phyloP scores from a whole-genome alignment of 2,888 invertebrate genomes.

The Rotaria socialis region DNA sequence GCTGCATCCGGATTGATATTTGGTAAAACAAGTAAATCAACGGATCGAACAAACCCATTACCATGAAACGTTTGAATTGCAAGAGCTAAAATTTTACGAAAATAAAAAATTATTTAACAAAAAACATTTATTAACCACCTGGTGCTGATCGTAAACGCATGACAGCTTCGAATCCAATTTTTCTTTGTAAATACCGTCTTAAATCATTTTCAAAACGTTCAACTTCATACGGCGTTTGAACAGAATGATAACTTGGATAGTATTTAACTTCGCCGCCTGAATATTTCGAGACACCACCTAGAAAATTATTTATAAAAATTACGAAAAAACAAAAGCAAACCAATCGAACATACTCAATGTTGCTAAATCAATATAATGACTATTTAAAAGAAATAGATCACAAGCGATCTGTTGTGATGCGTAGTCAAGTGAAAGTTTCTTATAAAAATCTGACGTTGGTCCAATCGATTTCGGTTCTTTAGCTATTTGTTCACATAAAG shows the following conservation, averaged over 20 bases:
- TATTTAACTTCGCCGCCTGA: conserved; percentile 88
- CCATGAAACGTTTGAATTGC: conserved; percentile 97
- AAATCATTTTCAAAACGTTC: conserved; percentile 74
- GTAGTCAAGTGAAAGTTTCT: conserved; percentile 88
- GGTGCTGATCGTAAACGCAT: conserved; percentile 87
- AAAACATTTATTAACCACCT: conserved; percentile 66
- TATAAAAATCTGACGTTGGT: conserved; percentile 84
- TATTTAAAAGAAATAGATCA: conserved; percentile 85
- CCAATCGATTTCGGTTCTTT: conserved; percentile 77
- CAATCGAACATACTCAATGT: conserved; percentile 70
- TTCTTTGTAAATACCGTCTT: conserved; percentile 82
- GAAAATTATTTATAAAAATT: too few species aligned
- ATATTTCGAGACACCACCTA: conserved; percentile 80
- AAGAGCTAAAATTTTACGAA: conserved; percentile 57
- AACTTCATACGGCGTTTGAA: conserved; percentile 66
- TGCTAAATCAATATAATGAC: conserved; percentile 87
- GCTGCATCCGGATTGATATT: conserved; percentile 96
- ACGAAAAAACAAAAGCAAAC: background rate
- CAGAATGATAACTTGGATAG: conserved; percentile 76
- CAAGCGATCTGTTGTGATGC: conserved; percentile 84
- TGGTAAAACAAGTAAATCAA: conserved; percentile 86
- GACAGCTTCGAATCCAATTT: conserved; percentile 97
- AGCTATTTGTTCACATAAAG: conserved; percentile 73
- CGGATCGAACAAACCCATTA: conserved; percentile 96
- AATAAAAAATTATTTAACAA: background rate